phyloP scores from a whole-genome alignment of 2,888 invertebrate genomes.

The Melanostoma mellinum region DNA sequence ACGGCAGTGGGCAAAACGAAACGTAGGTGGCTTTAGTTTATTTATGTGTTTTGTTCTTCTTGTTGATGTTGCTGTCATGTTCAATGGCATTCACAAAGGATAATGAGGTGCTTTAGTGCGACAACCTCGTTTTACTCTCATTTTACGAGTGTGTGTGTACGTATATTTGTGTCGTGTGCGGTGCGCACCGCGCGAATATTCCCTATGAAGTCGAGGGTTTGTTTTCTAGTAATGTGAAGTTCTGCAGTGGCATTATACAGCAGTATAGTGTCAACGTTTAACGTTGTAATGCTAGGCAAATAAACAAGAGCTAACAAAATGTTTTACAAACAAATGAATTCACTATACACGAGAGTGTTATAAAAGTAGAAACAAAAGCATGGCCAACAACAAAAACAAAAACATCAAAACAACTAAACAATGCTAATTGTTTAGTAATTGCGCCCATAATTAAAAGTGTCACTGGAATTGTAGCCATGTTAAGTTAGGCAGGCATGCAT shows the following conservation, averaged over 20 bases:
- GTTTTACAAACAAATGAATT: constrained; percentile 57
- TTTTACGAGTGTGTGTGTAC: constrained; percentile 4
- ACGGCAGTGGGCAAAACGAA: constrained; percentile 3
- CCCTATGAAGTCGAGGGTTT: no score
- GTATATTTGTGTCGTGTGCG: constrained; percentile 26
- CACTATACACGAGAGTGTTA: constrained; percentile 13
- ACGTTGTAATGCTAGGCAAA: constrained; percentile 62
- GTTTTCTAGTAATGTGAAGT: background rate
- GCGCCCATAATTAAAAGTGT: constrained; percentile 59
- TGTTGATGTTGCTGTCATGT: constrained; percentile 67
- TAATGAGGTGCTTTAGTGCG: constrained; percentile 72
- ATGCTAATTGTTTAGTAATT: constrained; percentile 66
- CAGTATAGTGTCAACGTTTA: constrained; percentile 51
- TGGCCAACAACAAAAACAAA: constrained; percentile 53
- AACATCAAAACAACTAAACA: constrained; percentile 41
- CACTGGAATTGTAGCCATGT: constrained; percentile 30
- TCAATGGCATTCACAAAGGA: constrained; percentile 71
- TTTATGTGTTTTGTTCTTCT: constrained; percentile 38
- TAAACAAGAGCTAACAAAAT: constrained; percentile 58
- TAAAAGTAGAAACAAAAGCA: background rate
- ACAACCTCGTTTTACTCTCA: constrained; percentile 58
- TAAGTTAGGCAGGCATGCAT: background rate
- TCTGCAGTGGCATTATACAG: constrained; percentile 7
- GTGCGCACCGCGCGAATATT: constrained; percentile 10
- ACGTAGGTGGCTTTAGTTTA: constrained; percentile 20